phyloP scores from a whole-genome alignment of 2,113 vertebrate species.

The Tinamus guttatus region DNA sequence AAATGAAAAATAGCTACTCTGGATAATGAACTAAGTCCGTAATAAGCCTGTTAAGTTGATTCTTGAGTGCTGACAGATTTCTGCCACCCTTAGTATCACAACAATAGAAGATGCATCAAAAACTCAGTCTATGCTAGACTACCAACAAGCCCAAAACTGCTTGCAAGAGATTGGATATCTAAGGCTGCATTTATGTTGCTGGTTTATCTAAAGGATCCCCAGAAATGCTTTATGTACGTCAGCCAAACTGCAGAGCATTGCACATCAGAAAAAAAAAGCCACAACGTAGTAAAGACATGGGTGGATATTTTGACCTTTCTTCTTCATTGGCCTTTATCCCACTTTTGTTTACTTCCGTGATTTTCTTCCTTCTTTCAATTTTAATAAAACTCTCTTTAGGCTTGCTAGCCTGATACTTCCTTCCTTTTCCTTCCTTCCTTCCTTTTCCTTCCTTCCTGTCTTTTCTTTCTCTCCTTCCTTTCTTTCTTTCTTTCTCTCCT shows the following conservation, averaged over 20 bases:
- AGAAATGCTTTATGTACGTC: neutral
- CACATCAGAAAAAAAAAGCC: neutral
- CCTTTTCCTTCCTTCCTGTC: too few species aligned
- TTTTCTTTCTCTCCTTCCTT: too few species aligned
- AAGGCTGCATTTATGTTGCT: neutral
- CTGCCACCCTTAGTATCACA: neutral
- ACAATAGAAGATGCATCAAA: neutral
- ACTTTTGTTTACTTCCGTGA: neutral
- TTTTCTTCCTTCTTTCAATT: neutral
- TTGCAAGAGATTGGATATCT: neutral
- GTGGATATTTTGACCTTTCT: constrained; percentile 1
- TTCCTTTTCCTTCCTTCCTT: too few species aligned
- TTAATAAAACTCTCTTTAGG: neutral
- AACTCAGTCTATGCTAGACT: neutral
- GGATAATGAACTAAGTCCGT: neutral
- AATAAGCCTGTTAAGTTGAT: neutral
- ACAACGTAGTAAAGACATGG: neutral
- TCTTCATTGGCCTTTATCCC: neutral
- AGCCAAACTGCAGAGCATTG: constrained; percentile 6
- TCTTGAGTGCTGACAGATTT: neutral
- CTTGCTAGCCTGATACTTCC: neutral
- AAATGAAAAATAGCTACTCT: neutral
- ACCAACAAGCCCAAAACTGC: neutral
- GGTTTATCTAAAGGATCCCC: neutral
- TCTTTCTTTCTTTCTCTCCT: too few species aligned